Evolutionary conservation across 1,140 invertebrate species (phyloP).

Genomic region (Tetramorium alpestre): DNA sequence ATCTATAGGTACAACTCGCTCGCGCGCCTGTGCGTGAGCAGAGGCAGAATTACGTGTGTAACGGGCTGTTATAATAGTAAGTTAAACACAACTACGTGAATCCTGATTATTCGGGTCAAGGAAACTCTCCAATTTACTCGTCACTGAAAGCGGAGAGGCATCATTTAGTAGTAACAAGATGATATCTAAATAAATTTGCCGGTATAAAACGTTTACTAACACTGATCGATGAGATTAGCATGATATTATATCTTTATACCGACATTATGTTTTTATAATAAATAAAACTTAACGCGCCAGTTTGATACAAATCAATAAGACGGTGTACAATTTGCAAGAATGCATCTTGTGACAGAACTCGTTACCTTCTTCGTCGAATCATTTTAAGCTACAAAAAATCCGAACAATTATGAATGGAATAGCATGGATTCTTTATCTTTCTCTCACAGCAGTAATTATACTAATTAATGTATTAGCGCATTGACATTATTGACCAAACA

Average conservation of each 20-base stretch:
- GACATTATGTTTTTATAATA: not conserved
- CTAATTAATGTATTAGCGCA: slow-evolving; percentile 1
- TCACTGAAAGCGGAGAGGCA: slow-evolving; percentile 10
- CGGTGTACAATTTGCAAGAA: not conserved
- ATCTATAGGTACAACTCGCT: not conserved
- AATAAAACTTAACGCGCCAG: not conserved
- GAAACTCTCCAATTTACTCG: slow-evolving; percentile 51
- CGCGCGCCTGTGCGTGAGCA: not conserved
- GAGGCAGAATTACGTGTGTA: slow-evolving; percentile 18
- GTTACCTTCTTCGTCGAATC: not conserved
- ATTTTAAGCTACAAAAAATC: not conserved
- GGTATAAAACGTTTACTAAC: not conserved
- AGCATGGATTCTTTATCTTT: not conserved
- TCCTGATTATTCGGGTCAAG: slow-evolving; percentile 57
- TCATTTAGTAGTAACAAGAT: not conserved
- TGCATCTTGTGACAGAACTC: not conserved
- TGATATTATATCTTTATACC: not conserved
- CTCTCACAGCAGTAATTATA: not conserved
- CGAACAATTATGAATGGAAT: not conserved
- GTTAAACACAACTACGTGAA: slow-evolving; percentile 14
- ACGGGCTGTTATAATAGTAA: slow-evolving; percentile 18
- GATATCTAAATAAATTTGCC: not conserved
- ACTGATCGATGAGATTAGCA: not conserved
- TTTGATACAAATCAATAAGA: not conserved
- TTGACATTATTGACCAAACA: not conserved